Evolutionary conservation across 2,888 invertebrate species (phyloP).

Genomic region (Nasonia oneida): DNA sequence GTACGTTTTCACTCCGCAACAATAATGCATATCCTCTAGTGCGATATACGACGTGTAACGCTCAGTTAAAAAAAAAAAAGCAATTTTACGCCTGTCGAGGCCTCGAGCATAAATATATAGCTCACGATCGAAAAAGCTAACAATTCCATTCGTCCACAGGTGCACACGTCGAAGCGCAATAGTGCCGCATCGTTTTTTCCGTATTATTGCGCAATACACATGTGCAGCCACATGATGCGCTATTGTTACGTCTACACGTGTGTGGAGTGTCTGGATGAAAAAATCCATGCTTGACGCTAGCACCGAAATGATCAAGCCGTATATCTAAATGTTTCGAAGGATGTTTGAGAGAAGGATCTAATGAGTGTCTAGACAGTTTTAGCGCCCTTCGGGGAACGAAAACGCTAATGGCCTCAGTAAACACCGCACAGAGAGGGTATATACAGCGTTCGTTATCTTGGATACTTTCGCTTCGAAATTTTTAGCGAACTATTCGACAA

Average conservation of each 20-base stretch:
- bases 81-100: too few species aligned
- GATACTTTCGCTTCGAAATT: not conserved
- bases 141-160: not conserved
- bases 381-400: not conserved
- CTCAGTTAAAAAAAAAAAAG: too few species aligned
- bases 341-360: not conserved
- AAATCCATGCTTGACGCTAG: not conserved
- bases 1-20: too few species aligned
- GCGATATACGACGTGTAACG: too few species aligned
- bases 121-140: slow-evolving; percentile 3
- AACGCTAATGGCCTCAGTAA: not conserved
- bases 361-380: not conserved
- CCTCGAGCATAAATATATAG: not conserved
- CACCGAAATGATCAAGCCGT: not conserved
- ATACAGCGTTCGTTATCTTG: not conserved
- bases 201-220: not conserved
- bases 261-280: not conserved
- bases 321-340: not conserved
- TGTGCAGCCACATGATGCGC: not conserved
- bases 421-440: not conserved
- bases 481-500: not conserved
- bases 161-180: not conserved
- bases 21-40: too few species aligned
- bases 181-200: not conserved
- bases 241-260: not conserved